Evolutionary conservation across 2,113 vertebrate species (phyloP).

Genomic region (Passer montanus): DNA sequence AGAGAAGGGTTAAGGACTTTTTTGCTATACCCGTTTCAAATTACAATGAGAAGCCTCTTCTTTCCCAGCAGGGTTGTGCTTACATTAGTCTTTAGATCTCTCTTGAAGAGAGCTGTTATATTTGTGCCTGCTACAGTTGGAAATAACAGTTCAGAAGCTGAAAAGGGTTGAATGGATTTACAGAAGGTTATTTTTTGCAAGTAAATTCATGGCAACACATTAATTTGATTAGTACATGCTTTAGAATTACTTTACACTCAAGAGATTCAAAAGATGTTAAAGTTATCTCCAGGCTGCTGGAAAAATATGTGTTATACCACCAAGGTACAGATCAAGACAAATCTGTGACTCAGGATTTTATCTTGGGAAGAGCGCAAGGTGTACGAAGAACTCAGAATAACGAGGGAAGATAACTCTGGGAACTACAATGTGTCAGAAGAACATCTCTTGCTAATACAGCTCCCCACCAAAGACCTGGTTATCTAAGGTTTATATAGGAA

Average conservation of each 20-base stretch:
- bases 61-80: constrained; percentile 91
- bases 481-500: constrained; percentile 75
- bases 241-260: constrained; percentile 77
- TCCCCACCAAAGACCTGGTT: constrained; percentile 72
- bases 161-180: constrained; percentile 78
- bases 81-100: constrained; percentile 92
- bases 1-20: constrained; percentile 81
- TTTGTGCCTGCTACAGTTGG: constrained; percentile 89
- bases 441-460: constrained; percentile 69
- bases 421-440: constrained; percentile 77
- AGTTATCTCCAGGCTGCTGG: constrained; percentile 77
- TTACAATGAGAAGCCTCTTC: constrained; percentile 99
- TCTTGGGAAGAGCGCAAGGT: constrained; percentile 76
- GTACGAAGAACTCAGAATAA: constrained; percentile 77
- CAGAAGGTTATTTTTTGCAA: constrained; percentile 70
- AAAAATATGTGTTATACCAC: constrained; percentile 71
- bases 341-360: constrained; percentile 79
- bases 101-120: constrained; percentile 85
- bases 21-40: constrained; percentile 88
- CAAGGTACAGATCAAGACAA: constrained; percentile 77
- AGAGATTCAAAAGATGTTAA: constrained; percentile 76
- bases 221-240: constrained; percentile 74
- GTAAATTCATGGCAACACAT: constrained; percentile 77
- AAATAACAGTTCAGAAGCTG: constrained; percentile 82
- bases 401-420: constrained; percentile 76